phyloP scores from a whole-genome alignment of 2,888 invertebrate species.

The Sceliomorpha sp. region DNA sequence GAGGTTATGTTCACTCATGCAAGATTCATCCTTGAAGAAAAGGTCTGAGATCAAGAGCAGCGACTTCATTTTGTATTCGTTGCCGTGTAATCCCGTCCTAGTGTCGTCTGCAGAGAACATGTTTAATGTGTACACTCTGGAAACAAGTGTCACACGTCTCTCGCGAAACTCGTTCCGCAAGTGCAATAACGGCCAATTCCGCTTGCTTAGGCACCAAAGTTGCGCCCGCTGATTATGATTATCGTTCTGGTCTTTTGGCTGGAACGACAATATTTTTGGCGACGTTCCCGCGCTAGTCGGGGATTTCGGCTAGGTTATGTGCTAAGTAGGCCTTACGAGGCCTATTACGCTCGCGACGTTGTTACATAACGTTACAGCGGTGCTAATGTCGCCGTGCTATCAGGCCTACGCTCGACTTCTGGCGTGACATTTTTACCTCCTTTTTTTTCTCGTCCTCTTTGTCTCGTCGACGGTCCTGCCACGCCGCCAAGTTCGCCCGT shows the following conservation, averaged over 20 bases:
- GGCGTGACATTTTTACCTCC: slow-evolving; percentile 32
- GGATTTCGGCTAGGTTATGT: slow-evolving; percentile 43
- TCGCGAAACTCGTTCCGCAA: slow-evolving; percentile 35
- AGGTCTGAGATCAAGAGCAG: background rate
- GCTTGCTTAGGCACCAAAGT: slow-evolving; percentile 38
- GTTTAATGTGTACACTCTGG: slow-evolving; percentile 17
- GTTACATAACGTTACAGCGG: slow-evolving; percentile 36
- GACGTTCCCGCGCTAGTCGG: slow-evolving; percentile 20
- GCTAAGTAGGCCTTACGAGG: slow-evolving; percentile 57
- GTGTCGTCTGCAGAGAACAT: slow-evolving; percentile 17
- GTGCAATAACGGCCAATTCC: slow-evolving; percentile 43
- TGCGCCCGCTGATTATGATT: slow-evolving; percentile 51
- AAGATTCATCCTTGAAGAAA: too few species aligned
- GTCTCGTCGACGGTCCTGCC: slow-evolving; percentile 32
- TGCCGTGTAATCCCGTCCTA: slow-evolving; percentile 1
- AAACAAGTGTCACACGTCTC: slow-evolving; percentile 12
- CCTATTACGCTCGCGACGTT: slow-evolving; percentile 41
- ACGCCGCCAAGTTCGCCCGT: slow-evolving; percentile 15
- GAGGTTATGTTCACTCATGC: too few species aligned
- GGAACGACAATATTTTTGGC: slow-evolving; percentile 54
- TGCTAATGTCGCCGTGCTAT: slow-evolving; percentile 36
- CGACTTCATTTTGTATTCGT: slow-evolving; percentile 5
- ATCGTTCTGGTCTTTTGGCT: slow-evolving; percentile 46
- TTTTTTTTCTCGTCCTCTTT: too few species aligned
- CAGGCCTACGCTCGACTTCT: slow-evolving; percentile 24